phyloP scores from a whole-genome alignment of 2,797 vertebrate genomes.

The Taenioides sp. region DNA sequence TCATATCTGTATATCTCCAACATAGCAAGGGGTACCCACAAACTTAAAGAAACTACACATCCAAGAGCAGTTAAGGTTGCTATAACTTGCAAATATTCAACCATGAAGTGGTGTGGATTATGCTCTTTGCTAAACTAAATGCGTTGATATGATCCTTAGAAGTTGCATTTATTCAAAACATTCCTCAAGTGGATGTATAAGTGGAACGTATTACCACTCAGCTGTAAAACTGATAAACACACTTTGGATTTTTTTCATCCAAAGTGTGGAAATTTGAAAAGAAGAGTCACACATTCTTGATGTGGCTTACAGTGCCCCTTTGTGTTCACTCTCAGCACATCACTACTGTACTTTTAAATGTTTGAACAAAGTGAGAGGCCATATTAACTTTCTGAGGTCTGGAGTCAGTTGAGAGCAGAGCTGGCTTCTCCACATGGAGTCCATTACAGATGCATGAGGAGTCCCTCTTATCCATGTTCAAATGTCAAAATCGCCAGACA shows the following conservation, averaged over 20 bases:
- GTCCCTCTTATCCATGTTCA: constrained; percentile 1
- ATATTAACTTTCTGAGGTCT: not conserved
- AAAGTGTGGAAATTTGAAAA: not conserved
- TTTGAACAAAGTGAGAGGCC: not conserved
- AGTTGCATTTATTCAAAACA: no score
- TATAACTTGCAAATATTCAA: no score
- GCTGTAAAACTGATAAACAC: not conserved
- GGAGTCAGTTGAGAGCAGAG: not conserved
- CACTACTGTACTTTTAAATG: not conserved
- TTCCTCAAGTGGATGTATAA: no score
- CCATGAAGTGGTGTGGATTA: no score
- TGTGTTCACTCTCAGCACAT: not conserved
- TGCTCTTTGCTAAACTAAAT: no score
- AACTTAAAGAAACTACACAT: no score
- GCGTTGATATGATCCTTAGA: no score
- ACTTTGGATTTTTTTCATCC: not conserved
- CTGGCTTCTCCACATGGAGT: not conserved
- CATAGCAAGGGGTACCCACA: no score
- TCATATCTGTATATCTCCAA: no score
- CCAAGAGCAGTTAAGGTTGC: no score
- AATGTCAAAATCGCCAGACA: not conserved
- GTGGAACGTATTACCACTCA: no score
- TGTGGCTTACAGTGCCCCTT: not conserved
- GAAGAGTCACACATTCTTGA: not conserved
- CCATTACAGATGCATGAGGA: constrained; percentile 8